Percentiles rank a stretch among this genome's conserved stretches.
Conservation (phyloP, 2,113 vertebrate genomes). For the Ranitomeya variabilis region DNA sequence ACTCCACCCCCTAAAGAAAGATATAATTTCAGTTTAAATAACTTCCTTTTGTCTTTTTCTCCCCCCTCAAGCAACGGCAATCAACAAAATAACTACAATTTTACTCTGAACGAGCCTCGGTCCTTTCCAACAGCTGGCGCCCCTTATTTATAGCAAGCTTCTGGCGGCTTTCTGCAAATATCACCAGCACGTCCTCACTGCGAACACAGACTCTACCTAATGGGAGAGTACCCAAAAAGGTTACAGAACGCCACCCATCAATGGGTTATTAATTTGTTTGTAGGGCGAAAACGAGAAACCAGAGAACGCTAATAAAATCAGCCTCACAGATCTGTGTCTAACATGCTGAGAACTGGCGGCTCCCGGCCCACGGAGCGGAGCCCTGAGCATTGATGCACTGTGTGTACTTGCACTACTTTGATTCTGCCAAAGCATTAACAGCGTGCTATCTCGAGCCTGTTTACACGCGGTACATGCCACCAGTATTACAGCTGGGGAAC, state of each 20-base stretch:
- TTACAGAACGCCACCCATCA: slow-evolving; percentile 29
- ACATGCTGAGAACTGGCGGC: slow-evolving; percentile 3
- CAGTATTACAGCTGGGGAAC: slow-evolving; percentile 10
- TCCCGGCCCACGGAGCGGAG: neutral
- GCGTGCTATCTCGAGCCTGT: slow-evolving; percentile 22
- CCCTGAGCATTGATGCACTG: slow-evolving; percentile 35
- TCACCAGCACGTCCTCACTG: slow-evolving; percentile 12
- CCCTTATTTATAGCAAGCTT: slow-evolving; percentile 55
- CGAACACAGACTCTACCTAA: slow-evolving; percentile 19
- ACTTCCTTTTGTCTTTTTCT: slow-evolving; percentile 56
- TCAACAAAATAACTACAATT: slow-evolving; percentile 59
- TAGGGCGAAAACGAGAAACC: neutral
- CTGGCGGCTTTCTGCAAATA: slow-evolving; percentile 42
- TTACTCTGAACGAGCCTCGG: slow-evolving; percentile 48
- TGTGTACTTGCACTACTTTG: slow-evolving; percentile 32
- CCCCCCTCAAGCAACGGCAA: slow-evolving; percentile 46
- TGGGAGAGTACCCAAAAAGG: slow-evolving; percentile 28
- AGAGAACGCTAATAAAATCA: slow-evolving; percentile 17
- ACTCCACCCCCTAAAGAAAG: slow-evolving; percentile 51
- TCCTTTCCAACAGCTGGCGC: slow-evolving; percentile 52
- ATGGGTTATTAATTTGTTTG: slow-evolving; percentile 42
- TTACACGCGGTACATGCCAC: neutral
- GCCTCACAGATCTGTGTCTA: slow-evolving; percentile 23
- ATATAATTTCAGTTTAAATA: slow-evolving; percentile 56
- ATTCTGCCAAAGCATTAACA: slow-evolving; percentile 40